Conservation (phyloP, 2,113 vertebrate genomes). For the Macquaria ambigua region DNA sequence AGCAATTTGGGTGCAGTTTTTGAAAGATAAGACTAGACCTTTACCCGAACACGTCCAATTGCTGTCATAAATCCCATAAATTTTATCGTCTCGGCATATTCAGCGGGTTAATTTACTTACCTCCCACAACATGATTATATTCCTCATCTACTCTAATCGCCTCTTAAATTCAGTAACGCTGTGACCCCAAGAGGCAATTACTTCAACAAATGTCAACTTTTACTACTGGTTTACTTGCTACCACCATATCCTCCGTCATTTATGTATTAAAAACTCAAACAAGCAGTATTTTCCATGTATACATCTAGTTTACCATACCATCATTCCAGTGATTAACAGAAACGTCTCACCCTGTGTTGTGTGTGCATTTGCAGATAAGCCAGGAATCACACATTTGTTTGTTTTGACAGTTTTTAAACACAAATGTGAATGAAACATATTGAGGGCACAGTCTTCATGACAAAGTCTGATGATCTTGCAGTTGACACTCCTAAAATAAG, state of each 20-base stretch:
- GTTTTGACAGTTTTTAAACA: not conserved
- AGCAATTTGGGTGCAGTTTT: not conserved
- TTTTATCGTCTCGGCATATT: not conserved
- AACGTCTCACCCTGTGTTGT: not conserved
- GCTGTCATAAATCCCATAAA: not conserved
- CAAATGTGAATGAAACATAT: not conserved
- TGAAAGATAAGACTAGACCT: not conserved
- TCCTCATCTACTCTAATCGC: too few relatives aligned
- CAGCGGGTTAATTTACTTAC: not conserved
- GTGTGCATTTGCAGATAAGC: not conserved
- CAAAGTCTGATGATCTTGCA: not conserved
- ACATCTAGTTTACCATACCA: not conserved
- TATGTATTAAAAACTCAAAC: too few relatives aligned
- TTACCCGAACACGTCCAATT: not conserved
- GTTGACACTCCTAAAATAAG: not conserved
- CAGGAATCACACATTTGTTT: not conserved
- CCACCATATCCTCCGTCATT: too few relatives aligned
- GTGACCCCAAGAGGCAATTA: not conserved
- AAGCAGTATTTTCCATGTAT: too few relatives aligned
- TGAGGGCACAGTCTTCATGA: not conserved
- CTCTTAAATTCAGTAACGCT: not conserved
- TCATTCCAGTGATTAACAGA: not conserved
- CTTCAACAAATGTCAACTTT: not conserved
- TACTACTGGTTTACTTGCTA: not conserved
- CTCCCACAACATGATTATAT: not conserved